Base-by-base conservation (phyloP, 2,888 invertebrate genomes). In the Cremastobaeus sp. region DNA sequence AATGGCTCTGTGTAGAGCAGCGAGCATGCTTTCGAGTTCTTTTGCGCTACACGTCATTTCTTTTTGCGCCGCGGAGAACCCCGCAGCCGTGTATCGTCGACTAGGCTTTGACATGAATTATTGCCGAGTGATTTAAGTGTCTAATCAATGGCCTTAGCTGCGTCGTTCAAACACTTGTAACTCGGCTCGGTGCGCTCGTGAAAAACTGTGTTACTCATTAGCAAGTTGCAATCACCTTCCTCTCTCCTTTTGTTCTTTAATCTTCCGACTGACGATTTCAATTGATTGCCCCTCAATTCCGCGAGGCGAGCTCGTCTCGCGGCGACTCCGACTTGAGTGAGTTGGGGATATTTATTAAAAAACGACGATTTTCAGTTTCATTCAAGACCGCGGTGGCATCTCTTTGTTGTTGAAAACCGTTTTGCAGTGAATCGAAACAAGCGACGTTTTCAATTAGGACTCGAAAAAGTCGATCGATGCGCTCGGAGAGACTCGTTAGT, bases 121-220 rank as follows among this genome's bases (percentile, higher is more conserved):
- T 69, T 62, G 32, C 62, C 69, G 48, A 39, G 47, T 34, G 47
- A 54, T 69, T 62, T 48, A 69, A 69, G 60, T 48, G 60, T 55
- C 71, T 52, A 64, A 64, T 71, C 71, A 64, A 57, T 71, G 71
- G 47, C 21, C 60, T 62, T 43, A 45, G 59, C 34, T 68, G 41
- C 17, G 65, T 47, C 35, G 65, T 21, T 45, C 52, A 14, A 37
- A 55, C 65, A 54, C 54, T 52, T 20, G 50, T 18, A 60, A 41
- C 32, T 30, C 34, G 4, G 52, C 15, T 39, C 20, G 0, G 30
- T 6, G 39, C 35, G 37, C 18, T 9, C 12, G 18, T 21, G 25
- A 52, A 52, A 43, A 52, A 41, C 9, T 6, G 28, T 17, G 21
- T 30, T 17, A 12, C 43, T 52, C 37, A 8, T 64, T 52, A 64